Base-by-base conservation (phyloP, 2,888 invertebrate species). In the Agriopis leucophaearia region DNA sequence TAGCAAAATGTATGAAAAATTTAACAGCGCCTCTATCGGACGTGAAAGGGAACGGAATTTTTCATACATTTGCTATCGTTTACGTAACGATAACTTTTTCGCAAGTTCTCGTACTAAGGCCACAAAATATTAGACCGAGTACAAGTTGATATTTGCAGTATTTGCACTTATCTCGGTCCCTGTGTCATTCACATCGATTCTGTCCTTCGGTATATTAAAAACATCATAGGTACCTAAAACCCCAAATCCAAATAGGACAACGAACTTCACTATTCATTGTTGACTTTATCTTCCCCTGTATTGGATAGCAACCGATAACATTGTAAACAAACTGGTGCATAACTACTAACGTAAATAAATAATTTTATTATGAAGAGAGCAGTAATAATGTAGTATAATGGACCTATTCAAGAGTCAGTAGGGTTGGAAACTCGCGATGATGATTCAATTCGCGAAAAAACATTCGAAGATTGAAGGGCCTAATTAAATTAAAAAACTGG, bases 181-280 rank as follows among this genome's bases (percentile, higher is more conserved):
- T n/a, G n/a, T n/a, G n/a, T n/a, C n/a, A n/a, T n/a, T n/a, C n/a
- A n/a, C n/a, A n/a, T n/a, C n/a, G n/a, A n/a, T n/a, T n/a, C 51
- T 8, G 10, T n/a, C 27, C 27, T 3, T 27, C 5, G 27, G 0
- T 27, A 27, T 27, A 27, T 27, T 27, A 27, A 27, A 27, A 27
- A 27, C 4, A 27, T 27, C 27, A 27, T 27, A n/a, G n/a, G n/a
- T n/a, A 27, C 27, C 27, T 27, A 27, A 51, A 52, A 51, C n/a
- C n/a, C 8, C 51, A 51, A 36, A 52, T 36, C 35, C n/a, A 45
- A 44, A 45, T 36, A 35, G 36, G 61, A 56, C 73, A 74, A 50
- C 55, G 72, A 74, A 73, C 76, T 78, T 66, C 65, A 63, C 61
- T 61, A 64, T 63, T 51, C 64, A 71, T 72, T 44, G 71, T 64